A percentile compares a stretch with the other conserved stretches of the same genome.
These are phyloP conservation scores for Trichomycterus rosablanca DNA, from an alignment of 2,113 vertebrate species.

Conservation along the genomic window DNA sequence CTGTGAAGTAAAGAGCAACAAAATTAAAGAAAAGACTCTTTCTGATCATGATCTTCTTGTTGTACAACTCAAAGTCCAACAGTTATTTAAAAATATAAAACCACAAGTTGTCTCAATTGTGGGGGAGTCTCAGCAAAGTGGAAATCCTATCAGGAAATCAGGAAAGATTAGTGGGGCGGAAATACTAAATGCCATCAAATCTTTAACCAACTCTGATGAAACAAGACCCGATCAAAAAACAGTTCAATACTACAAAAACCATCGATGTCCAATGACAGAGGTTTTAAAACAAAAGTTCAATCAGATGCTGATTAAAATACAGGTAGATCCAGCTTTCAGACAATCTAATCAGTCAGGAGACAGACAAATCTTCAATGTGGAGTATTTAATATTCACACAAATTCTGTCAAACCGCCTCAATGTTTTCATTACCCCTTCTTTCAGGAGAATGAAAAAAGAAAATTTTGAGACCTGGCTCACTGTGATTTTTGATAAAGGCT, in stretches of 20 bases:
- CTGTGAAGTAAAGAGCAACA: background rate
- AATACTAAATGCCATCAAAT: conserved; percentile 23
- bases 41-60: conserved; percentile 21
- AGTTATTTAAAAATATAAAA: background rate
- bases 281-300: background rate
- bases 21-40: background rate
- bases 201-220: background rate
- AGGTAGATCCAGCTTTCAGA: background rate
- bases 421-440: background rate
- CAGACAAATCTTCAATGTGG: background rate
- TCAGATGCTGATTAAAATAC: background rate
- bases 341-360: background rate
- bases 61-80: background rate
- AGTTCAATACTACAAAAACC: background rate
- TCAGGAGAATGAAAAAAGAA: background rate
- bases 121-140: background rate
- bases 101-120: background rate
- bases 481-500: background rate
- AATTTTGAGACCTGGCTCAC: background rate
- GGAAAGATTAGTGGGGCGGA: conserved; percentile 22
- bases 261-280: background rate
- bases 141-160: background rate
- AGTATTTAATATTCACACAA: conserved; percentile 11
- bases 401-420: conserved; percentile 13
- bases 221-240: background rate